These are phyloP conservation scores for Trachythela sp. DNA, from an alignment of 64 coral and sea anemone species.

Conservation along the genomic window DNA sequence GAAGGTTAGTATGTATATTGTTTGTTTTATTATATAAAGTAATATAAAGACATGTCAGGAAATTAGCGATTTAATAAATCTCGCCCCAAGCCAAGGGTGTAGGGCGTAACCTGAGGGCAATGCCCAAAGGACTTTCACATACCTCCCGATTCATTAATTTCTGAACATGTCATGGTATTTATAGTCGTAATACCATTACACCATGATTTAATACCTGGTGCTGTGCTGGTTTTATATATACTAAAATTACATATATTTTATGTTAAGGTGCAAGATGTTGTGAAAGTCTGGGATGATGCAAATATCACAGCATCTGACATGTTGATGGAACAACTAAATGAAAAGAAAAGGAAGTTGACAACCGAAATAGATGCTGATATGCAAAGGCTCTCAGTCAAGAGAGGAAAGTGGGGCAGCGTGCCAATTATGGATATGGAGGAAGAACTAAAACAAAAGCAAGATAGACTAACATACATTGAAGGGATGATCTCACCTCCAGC, in stretches of 20 bases:
- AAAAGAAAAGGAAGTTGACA: slow-evolving; percentile 28
- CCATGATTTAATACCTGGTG: no score
- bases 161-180: no score
- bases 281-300: slow-evolving; percentile 12
- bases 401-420: background rate
- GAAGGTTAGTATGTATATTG: slow-evolving; percentile 5
- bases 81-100: no score
- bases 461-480: slow-evolving; percentile 21
- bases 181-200: no score
- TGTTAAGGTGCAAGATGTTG: slow-evolving; percentile 32
- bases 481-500: background rate
- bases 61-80: no score
- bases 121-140: no score
- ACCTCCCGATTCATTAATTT: no score
- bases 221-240: no score
- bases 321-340: background rate
- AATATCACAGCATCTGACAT: background rate
- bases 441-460: background rate
- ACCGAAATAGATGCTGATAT: background rate
- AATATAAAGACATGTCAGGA: no score
- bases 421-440: slow-evolving; percentile 26
- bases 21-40: background rate
- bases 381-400: background rate
- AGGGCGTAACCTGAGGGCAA: no score
- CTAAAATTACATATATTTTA: background rate